phyloP scores from a whole-genome alignment of 2,113 vertebrate species.

The Podilymbus podiceps region DNA sequence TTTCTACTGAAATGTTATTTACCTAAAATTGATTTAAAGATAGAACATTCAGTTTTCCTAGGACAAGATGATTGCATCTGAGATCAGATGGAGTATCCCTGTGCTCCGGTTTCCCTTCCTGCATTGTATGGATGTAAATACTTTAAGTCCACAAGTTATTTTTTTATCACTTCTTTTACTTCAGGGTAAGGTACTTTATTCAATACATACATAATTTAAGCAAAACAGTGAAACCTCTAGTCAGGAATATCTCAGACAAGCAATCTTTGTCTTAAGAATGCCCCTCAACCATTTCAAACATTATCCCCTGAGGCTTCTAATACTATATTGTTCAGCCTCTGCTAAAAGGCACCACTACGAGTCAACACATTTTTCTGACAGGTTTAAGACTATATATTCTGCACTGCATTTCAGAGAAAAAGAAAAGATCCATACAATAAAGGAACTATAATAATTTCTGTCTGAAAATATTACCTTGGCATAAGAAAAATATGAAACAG shows the following conservation, averaged over 20 bases:
- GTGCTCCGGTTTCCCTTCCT: background rate
- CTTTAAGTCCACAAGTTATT: background rate
- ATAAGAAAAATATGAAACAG: background rate
- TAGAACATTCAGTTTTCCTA: background rate
- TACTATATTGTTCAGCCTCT: background rate
- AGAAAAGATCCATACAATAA: background rate
- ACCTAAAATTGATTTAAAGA: background rate
- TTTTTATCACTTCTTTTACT: conserved; percentile 30
- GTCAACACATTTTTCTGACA: background rate
- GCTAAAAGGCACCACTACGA: background rate
- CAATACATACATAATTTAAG: conserved; percentile 49
- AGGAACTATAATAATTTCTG: background rate
- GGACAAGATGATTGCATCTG: background rate
- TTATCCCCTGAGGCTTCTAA: background rate
- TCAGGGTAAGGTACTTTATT: background rate
- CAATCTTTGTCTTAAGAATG: background rate
- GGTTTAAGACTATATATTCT: background rate
- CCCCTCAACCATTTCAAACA: background rate
- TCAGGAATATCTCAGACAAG: background rate
- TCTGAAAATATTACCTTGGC: background rate
- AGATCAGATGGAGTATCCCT: background rate
- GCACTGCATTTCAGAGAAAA: background rate
- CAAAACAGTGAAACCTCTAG: background rate
- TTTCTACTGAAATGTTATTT: background rate
- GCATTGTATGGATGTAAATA: background rate